phyloP scores from a whole-genome alignment of 2,113 vertebrate genomes.

The Conger conger region DNA sequence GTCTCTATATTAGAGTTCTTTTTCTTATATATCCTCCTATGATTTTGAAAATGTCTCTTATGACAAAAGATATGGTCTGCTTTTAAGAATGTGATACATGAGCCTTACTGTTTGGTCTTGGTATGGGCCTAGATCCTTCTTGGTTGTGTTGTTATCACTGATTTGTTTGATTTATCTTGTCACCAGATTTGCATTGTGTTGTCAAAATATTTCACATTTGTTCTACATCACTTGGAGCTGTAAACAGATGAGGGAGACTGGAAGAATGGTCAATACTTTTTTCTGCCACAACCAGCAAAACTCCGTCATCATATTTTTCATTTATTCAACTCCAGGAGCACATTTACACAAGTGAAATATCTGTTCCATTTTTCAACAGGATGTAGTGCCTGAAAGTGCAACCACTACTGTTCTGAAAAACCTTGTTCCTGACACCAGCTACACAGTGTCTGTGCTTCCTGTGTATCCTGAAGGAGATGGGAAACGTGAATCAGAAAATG shows the following conservation, averaged over 20 bases:
- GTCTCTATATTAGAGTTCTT: no score
- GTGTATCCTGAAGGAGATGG: constrained; percentile 84
- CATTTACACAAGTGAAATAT: not conserved
- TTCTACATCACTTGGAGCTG: not conserved
- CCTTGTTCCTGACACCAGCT: constrained; percentile 82
- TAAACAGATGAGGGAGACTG: not conserved
- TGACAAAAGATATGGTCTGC: not conserved
- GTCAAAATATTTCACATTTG: not conserved
- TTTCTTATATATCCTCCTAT: no score
- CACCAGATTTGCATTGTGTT: not conserved
- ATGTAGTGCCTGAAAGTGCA: constrained; percentile 82
- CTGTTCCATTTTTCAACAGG: constrained; percentile 58
- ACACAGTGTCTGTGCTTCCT: constrained; percentile 84
- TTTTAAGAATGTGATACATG: not conserved
- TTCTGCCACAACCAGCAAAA: not conserved
- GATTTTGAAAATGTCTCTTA: no score
- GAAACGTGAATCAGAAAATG: constrained; percentile 83
- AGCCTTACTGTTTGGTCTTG: not conserved
- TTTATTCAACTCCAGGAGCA: not conserved
- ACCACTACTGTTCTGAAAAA: constrained; percentile 85
- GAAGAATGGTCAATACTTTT: not conserved
- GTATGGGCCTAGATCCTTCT: not conserved
- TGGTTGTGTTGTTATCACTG: not conserved
- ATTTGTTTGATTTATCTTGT: not conserved
- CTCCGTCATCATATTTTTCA: not conserved